These are phyloP conservation scores for Diachasmimorpha longicaudata DNA, from an alignment of 1,140 invertebrate genomes.

Conservation along the genomic window DNA sequence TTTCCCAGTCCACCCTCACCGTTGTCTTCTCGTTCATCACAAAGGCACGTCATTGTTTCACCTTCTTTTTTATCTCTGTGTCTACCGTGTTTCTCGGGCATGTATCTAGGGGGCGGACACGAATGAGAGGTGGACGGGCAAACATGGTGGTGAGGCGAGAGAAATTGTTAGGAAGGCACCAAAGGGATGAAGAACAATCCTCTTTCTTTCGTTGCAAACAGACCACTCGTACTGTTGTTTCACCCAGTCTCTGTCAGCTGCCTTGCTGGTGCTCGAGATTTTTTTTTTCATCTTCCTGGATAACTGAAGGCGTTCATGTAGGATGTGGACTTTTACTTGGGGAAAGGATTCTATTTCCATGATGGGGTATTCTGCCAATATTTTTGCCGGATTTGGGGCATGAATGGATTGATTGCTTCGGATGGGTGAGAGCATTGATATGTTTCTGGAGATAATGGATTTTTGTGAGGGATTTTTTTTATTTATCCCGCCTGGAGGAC, in stretches of 20 bases:
- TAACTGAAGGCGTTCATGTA: not conserved
- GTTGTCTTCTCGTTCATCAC: constrained; percentile 16
- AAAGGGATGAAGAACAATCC: constrained; percentile 29
- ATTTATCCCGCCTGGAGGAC: no score
- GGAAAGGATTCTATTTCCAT: not conserved
- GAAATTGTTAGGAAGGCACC: constrained; percentile 7
- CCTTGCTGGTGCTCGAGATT: constrained; percentile 19
- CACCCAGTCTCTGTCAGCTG: constrained; percentile 12
- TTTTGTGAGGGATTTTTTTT: no score
- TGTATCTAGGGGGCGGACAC: not conserved
- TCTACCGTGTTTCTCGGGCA: not conserved
- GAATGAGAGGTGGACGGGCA: constrained; percentile 15
- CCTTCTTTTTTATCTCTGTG: constrained; percentile 21
- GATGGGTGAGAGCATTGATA: no score
- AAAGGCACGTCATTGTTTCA: constrained; percentile 48
- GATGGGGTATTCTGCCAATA: not conserved
- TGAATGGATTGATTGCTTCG: not conserved
- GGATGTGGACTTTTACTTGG: not conserved
- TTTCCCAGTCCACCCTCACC: constrained; percentile 37
- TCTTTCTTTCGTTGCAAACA: constrained; percentile 23
- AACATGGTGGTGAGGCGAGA: constrained; percentile 9
- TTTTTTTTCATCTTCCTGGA: not conserved
- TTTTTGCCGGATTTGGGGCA: not conserved
- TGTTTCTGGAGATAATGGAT: no score
- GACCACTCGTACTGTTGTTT: constrained; percentile 35